Percentiles rank a stretch among this genome's conserved stretches.
Evolutionary conservation across 2,113 vertebrate genomes (phyloP).

Genomic region (Pelmatolapia mariae): DNA sequence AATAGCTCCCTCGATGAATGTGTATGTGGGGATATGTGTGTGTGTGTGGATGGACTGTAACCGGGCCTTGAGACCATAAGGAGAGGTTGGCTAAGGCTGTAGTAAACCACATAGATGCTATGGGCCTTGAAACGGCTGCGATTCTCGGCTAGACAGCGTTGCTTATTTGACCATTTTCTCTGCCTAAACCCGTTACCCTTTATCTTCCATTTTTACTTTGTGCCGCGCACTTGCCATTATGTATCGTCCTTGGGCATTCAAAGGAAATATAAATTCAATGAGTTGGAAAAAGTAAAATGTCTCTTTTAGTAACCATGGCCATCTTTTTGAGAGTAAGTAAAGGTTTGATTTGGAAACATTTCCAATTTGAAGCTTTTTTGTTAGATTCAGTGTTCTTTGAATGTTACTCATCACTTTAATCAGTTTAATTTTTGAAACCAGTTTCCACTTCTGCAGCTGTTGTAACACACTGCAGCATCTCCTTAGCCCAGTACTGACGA

Average conservation of each 20-base stretch:
- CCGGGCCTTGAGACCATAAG: conserved; percentile 35
- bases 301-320: not conserved
- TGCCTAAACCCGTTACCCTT: not conserved
- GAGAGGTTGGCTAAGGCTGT: conserved; percentile 23
- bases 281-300: conserved; percentile 19
- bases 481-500: not conserved
- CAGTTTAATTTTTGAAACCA: not conserved
- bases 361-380: not conserved
- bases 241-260: conserved; percentile 30
- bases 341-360: not conserved
- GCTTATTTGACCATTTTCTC: not conserved
- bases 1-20: conserved; percentile 54
- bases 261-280: conserved; percentile 11
- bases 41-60: not conserved
- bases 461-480: not conserved
- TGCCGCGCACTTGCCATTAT: not conserved
- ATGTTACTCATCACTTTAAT: not conserved
- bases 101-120: not conserved
- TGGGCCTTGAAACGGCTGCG: conserved; percentile 17
- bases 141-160: conserved; percentile 15
- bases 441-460: not conserved
- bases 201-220: not conserved
- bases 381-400: not conserved
- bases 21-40: not conserved
- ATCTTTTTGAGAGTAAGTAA: not conserved